phyloP scores from a whole-genome alignment of 2,113 vertebrate species.

The Hucho hucho region DNA sequence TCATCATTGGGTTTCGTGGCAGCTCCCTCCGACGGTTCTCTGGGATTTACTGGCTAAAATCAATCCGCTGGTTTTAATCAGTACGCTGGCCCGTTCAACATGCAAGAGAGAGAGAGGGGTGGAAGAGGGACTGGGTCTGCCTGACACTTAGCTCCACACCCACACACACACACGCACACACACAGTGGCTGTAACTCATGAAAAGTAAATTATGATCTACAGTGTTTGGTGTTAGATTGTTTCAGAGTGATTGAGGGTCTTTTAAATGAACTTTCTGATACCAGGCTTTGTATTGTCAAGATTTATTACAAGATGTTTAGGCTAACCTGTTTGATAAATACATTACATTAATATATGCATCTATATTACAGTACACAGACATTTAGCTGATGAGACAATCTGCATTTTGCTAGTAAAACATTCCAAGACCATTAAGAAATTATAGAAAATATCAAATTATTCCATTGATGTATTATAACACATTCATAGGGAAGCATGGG shows the following conservation, averaged over 20 bases:
- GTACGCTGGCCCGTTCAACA: slow-evolving; percentile 38
- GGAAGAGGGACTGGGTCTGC: background rate
- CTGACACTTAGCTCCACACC: slow-evolving; percentile 3
- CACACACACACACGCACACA: no score
- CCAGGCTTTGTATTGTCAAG: slow-evolving; percentile 30
- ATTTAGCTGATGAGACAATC: slow-evolving; percentile 6
- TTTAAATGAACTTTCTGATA: slow-evolving; percentile 40
- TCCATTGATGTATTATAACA: no score
- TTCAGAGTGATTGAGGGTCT: slow-evolving; percentile 47
- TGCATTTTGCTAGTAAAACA: background rate
- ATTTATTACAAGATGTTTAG: slow-evolving; percentile 12
- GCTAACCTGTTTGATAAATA: slow-evolving; percentile 10
- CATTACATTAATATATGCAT: slow-evolving; percentile 10
- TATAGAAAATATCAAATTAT: no score
- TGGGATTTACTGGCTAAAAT: slow-evolving; percentile 71
- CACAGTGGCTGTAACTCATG: slow-evolving; percentile 31
- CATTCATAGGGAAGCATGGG: no score
- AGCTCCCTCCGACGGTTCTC: slow-evolving; percentile 38
- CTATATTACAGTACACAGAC: background rate
- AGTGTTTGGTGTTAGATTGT: slow-evolving; percentile 32
- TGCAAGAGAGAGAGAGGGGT: slow-evolving; percentile 9
- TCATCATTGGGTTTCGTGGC: slow-evolving; percentile 54
- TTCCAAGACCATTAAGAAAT: background rate
- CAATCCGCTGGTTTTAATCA: slow-evolving; percentile 69
- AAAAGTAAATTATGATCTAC: slow-evolving; percentile 50